Evolutionary conservation across 2,113 vertebrate genomes (phyloP).

Genomic region (Cochlearius cochlearius): DNA sequence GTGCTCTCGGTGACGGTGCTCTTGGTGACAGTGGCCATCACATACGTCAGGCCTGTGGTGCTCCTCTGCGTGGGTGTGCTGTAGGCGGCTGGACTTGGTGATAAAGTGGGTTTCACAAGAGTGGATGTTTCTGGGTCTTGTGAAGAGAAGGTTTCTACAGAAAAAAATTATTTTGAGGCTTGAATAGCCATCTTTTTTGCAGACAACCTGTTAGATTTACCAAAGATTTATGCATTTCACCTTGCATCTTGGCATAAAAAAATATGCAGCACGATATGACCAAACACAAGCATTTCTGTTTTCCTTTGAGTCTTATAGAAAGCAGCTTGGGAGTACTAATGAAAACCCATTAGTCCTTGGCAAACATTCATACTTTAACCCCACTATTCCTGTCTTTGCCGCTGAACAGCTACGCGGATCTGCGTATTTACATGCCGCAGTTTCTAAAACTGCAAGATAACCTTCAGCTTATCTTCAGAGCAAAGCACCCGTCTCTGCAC

Average conservation of each 20-base stretch:
- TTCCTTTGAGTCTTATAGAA: neutral
- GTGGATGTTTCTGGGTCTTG: neutral
- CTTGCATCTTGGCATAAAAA: accelerated
- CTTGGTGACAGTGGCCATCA: accelerated
- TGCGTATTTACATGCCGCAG: neutral
- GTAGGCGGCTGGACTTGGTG: neutral
- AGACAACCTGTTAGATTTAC: accelerated
- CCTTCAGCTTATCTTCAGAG: neutral
- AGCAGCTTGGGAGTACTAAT: neutral
- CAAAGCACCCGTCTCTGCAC: neutral
- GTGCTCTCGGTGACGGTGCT: neutral
- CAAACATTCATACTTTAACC: neutral
- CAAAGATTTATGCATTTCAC: neutral
- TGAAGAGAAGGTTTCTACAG: neutral
- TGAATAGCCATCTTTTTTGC: neutral
- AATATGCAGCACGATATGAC: accelerated
- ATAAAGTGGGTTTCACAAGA: neutral
- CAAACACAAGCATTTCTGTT: neutral
- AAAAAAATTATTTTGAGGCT: neutral
- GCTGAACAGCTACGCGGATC: neutral
- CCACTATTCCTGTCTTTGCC: neutral
- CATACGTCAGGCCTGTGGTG: accelerated
- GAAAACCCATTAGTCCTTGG: neutral
- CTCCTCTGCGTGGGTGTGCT: neutral
- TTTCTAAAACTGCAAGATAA: neutral